Evolutionary conservation across 2,113 vertebrate species (phyloP), one percentile per base, ranked within the genome.

Genomic region (Diadophis punctatus): DNA sequence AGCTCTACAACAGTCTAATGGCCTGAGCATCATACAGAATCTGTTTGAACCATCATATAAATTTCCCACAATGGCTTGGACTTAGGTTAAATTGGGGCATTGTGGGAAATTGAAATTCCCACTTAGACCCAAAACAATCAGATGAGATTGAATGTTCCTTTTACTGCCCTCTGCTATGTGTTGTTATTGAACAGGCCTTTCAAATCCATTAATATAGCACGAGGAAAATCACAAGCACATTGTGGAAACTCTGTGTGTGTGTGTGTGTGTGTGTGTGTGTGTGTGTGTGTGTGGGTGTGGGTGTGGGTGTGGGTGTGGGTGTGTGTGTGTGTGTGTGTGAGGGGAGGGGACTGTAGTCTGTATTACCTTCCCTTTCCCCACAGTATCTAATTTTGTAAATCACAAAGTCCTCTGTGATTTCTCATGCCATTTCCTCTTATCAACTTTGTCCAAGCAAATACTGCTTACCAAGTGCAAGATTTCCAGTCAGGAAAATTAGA

Each of bases 381-480:
- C 51, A 8, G 1, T 53, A 55, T 18, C 8, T 39, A 58, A 46
- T 23, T 56, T 88, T 49, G 56, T 39, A 27, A 30, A 87, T 5
- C 23, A 30, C 2, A 18, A 89, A 2, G 53, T 12, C 39, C 10
- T 89, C 25, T 23, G 39, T 39, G 9, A n/a, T 84, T 34, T 63
- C 55, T 25, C 43, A 39, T 22, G 27, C 49, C 7, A 8, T 63
- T 87, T 68, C 85, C 85, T 23, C 52, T 20, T 4, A 85, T 46
- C 55, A 85, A 46, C 55, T 55, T 84, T 30, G 51, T 91, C 80
- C 56, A 39, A 91, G 80, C 90, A 91, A 86, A 91, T n/a, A 87
- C 39, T 27, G n/a, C 39, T 52, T 53, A 55, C 9, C 10, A 87
- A 87, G 27, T 18, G 55, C 30, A 39, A 52, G 20, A 52, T 87